Evolutionary conservation across 2,888 invertebrate species (phyloP).

Genomic region (Pristionchus fissidentatus): DNA sequence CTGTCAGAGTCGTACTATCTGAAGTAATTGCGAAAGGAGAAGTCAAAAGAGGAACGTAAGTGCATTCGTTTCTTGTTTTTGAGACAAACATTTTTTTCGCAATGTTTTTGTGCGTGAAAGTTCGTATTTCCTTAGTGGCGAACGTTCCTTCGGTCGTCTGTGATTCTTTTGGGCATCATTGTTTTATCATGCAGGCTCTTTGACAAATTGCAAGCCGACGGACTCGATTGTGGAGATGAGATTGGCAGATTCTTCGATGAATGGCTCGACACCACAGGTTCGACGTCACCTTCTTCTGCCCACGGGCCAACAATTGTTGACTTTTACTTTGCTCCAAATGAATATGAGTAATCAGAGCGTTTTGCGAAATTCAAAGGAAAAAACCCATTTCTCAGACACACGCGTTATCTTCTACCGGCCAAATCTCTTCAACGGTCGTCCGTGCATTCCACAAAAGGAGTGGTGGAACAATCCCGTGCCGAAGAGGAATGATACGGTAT

Average conservation of each 20-base stretch:
- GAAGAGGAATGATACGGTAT: constrained; percentile 52
- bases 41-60: constrained; percentile 57
- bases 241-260: constrained; percentile 61
- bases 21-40: constrained; percentile 53
- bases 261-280: constrained; percentile 56
- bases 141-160: too few relatives aligned
- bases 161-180: too few relatives aligned
- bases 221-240: constrained; percentile 70
- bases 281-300: background rate
- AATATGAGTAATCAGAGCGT: background rate
- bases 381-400: constrained; percentile 46
- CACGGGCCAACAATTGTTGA: too few relatives aligned
- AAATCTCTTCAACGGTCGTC: constrained; percentile 66
- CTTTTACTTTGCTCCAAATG: too few relatives aligned
- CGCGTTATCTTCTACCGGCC: constrained; percentile 65
- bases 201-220: constrained; percentile 61
- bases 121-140: too few relatives aligned
- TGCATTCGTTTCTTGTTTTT: too few relatives aligned
- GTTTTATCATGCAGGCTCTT: constrained; percentile 9
- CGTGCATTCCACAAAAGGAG: constrained; percentile 54
- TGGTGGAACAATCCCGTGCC: constrained; percentile 65
- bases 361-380: background rate
- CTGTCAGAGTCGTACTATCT: constrained; percentile 51
- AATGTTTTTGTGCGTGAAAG: too few relatives aligned
- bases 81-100: too few relatives aligned